Conservation (phyloP, 1,140 invertebrate species). For the Zaprionus tsacasi region DNA sequence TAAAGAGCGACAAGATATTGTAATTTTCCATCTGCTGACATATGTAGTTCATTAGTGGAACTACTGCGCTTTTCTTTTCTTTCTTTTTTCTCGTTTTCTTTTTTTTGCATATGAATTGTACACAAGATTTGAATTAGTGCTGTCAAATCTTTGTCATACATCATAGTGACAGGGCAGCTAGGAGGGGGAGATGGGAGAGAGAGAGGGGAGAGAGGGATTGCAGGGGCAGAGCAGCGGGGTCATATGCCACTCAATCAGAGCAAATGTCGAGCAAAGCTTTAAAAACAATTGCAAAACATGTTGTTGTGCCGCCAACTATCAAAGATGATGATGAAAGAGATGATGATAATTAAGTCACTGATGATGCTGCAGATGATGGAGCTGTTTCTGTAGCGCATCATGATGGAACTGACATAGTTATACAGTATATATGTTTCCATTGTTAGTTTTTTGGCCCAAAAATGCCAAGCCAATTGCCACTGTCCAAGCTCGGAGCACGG, state of each 20-base stretch:
- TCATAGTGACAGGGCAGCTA: slow-evolving; percentile 31
- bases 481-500: slow-evolving; percentile 50
- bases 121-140: slow-evolving; percentile 80
- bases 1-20: slow-evolving; percentile 62
- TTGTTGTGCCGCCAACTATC: slow-evolving; percentile 18
- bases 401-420: slow-evolving; percentile 24
- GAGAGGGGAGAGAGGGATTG: background rate
- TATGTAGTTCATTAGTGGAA: slow-evolving; percentile 76
- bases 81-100: too few relatives aligned
- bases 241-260: slow-evolving; percentile 70
- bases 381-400: slow-evolving; percentile 4
- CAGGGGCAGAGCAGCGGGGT: slow-evolving; percentile 29
- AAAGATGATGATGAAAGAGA: background rate
- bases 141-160: slow-evolving; percentile 79
- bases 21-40: slow-evolving; percentile 78
- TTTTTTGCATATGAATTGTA: slow-evolving; percentile 63
- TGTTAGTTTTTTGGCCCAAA: slow-evolving; percentile 37
- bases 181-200: too few relatives aligned
- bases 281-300: slow-evolving; percentile 54
- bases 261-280: slow-evolving; percentile 51
- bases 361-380: background rate
- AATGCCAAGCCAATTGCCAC: slow-evolving; percentile 64
- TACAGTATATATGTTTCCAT: background rate
- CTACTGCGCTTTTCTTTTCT: slow-evolving; percentile 1
- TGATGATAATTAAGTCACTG: slow-evolving; percentile 7